Conservation (phyloP, 2,888 invertebrate genomes). For the Hypena proboscidalis region DNA sequence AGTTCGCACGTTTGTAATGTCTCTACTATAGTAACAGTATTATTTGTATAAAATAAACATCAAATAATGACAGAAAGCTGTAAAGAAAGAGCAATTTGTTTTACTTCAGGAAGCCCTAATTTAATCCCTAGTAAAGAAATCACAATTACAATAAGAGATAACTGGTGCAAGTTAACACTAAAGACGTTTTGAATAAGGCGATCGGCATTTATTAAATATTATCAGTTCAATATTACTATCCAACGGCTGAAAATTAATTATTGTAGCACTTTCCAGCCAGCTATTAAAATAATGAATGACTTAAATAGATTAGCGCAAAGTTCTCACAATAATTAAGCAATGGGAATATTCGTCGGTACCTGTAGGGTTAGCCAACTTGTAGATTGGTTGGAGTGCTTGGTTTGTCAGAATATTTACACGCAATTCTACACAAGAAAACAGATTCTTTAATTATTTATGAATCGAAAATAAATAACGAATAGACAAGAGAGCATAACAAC, state of each 20-base stretch:
- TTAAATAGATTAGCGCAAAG: slow-evolving; percentile 11
- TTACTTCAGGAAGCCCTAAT: too few relatives aligned
- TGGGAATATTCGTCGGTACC: slow-evolving; percentile 11
- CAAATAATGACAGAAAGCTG: neutral
- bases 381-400: too few relatives aligned
- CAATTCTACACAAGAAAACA: too few relatives aligned
- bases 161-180: neutral
- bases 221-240: neutral
- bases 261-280: slow-evolving; percentile 1
- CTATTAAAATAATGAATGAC: slow-evolving; percentile 5
- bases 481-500: too few relatives aligned
- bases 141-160: too few relatives aligned
- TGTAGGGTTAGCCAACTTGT: neutral
- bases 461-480: too few relatives aligned
- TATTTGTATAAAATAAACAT: too few relatives aligned
- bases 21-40: too few relatives aligned
- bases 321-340: slow-evolving; percentile 21
- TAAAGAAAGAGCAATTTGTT: neutral
- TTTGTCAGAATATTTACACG: too few relatives aligned
- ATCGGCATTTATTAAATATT: slow-evolving; percentile 10
- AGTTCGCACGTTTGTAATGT: too few relatives aligned
- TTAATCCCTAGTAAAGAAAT: too few relatives aligned
- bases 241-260: slow-evolving; percentile 6
- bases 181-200: neutral
- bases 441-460: too few relatives aligned